Evolutionary conservation across 2,888 invertebrate genomes (phyloP).

Genomic region (Drosophila sordidula): DNA sequence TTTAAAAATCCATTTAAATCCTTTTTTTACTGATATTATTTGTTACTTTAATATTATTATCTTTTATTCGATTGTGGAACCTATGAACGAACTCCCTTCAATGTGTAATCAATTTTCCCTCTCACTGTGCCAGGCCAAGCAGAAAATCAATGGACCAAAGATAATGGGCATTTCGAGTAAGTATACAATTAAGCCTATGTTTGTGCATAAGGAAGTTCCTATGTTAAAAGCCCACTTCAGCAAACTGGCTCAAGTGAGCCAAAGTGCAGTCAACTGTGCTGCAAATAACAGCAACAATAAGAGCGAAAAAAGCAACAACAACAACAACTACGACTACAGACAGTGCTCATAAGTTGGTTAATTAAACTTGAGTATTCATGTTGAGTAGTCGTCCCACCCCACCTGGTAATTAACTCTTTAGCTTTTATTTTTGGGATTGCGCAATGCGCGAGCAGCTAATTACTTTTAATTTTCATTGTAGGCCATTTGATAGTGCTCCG

Average conservation of each 20-base stretch:
- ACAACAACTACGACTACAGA: neutral
- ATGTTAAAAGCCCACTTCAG: conserved; percentile 15
- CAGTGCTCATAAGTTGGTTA: conserved; percentile 27
- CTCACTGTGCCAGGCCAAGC: conserved; percentile 47
- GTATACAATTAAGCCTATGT: neutral
- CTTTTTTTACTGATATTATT: no score
- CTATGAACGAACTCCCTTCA: neutral
- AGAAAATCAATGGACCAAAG: conserved; percentile 50
- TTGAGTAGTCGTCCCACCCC: conserved; percentile 23
- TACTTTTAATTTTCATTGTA: conserved; percentile 70
- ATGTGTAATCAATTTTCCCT: conserved; percentile 3
- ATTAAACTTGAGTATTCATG: conserved; percentile 47
- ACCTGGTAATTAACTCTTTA: conserved; percentile 47
- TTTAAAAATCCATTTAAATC: no score
- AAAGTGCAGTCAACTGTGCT: conserved; percentile 63
- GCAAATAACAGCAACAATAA: conserved; percentile 7
- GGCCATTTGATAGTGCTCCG: conserved; percentile 59
- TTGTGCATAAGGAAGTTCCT: conserved; percentile 56
- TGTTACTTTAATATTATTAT: neutral
- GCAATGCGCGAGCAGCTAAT: conserved; percentile 60
- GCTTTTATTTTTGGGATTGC: conserved; percentile 44
- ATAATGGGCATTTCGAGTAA: conserved; percentile 8
- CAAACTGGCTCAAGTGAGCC: conserved; percentile 15
- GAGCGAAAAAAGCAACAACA: conserved; percentile 5
- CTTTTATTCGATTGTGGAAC: neutral